A percentile compares a stretch with the other conserved stretches of the same genome.
Conservation (phyloP, 2,888 invertebrate species). For the Maniola hyperantus region DNA sequence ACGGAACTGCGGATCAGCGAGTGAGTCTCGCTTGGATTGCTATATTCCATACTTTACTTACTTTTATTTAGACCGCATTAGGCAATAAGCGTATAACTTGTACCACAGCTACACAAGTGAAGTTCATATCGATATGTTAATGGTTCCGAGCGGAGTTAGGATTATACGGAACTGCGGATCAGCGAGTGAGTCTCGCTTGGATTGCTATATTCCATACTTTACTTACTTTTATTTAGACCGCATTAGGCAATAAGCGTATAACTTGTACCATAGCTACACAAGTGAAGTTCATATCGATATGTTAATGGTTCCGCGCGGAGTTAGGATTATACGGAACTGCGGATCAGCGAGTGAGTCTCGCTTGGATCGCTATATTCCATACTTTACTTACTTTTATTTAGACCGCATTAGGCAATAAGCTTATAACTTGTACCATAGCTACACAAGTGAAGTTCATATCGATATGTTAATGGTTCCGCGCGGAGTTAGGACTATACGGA, state of each 20-base stretch:
- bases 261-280: background rate
- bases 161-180: background rate
- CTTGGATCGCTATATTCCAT: background rate
- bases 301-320: background rate
- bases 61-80: too few relatives aligned
- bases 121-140: conserved; percentile 5
- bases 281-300: conserved; percentile 4
- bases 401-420: background rate
- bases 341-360: background rate
- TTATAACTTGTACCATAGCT: background rate
- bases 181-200: background rate
- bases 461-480: background rate
- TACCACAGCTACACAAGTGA: background rate
- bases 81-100: background rate
- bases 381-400: background rate
- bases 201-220: conserved; percentile 1
- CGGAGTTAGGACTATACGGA: background rate
- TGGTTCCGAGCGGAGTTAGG: background rate
- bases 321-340: conserved; percentile 1
- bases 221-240: background rate
- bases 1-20: background rate
- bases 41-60: background rate
- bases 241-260: background rate
- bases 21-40: background rate
- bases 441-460: background rate